A percentile compares a stretch with the other conserved stretches of the same genome.
Conservation (phyloP, 2,888 invertebrate species). For the Apamea sordens region DNA sequence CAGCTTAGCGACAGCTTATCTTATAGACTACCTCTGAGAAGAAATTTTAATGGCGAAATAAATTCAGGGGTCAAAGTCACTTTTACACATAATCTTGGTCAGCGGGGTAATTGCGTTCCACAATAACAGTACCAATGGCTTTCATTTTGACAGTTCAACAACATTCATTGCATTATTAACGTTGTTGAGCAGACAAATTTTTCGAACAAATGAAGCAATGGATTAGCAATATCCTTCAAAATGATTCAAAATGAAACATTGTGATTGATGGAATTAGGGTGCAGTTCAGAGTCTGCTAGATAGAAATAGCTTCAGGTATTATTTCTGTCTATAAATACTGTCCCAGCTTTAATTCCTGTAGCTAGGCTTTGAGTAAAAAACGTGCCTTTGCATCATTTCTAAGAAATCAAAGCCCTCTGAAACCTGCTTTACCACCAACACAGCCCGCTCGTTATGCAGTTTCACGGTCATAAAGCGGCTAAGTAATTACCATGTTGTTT, state of each 20-base stretch:
- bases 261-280: too few species aligned
- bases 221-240: too few species aligned
- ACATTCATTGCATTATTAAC: too few species aligned
- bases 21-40: not conserved
- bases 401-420: not conserved
- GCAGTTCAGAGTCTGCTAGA: too few species aligned
- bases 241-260: too few species aligned
- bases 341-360: not conserved
- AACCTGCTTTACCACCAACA: not conserved
- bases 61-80: not conserved
- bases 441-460: conserved; percentile 6
- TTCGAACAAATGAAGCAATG: too few species aligned
- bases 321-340: not conserved
- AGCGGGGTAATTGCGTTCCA: too few species aligned
- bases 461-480: conserved; percentile 13
- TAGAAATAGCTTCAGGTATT: too few species aligned
- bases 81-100: not conserved
- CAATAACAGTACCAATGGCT: too few species aligned
- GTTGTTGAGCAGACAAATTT: too few species aligned
- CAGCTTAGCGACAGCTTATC: too few species aligned
- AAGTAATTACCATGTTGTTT: conserved; percentile 20
- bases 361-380: not conserved
- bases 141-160: too few species aligned
- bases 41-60: not conserved
- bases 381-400: not conserved